Percentiles rank a stretch among this genome's conserved stretches.
phyloP scores from a whole-genome alignment of 2,888 invertebrate genomes.

The Lysandra bellargus region DNA sequence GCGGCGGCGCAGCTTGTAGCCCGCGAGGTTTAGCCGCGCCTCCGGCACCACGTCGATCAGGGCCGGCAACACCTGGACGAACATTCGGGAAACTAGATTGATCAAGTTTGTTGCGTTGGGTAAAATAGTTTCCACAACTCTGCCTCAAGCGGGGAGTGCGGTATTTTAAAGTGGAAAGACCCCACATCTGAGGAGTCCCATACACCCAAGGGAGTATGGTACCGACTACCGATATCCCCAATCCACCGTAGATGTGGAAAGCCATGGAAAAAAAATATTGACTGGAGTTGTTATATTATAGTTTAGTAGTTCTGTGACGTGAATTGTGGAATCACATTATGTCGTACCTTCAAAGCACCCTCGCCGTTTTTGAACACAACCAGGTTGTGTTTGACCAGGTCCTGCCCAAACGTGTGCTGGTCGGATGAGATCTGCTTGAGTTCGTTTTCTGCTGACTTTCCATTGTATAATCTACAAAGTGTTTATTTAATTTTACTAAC shows the following conservation, averaged over 20 bases:
- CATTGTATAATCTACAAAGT: slow-evolving; percentile 89
- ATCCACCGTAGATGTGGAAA: too few relatives aligned
- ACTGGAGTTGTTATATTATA: too few relatives aligned
- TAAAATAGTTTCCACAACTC: too few relatives aligned
- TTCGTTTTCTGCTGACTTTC: slow-evolving; percentile 96
- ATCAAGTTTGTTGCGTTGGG: too few relatives aligned
- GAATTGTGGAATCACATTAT: neutral
- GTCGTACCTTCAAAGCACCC: slow-evolving; percentile 91
- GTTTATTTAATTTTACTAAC: neutral
- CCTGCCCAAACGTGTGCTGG: slow-evolving; percentile 90
- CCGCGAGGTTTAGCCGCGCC: slow-evolving; percentile 96
- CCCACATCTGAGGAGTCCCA: too few relatives aligned
- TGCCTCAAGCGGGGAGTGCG: too few relatives aligned
- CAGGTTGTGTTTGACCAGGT: slow-evolving; percentile 95
- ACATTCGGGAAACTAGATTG: neutral
- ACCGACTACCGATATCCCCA: too few relatives aligned
- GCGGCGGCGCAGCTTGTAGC: slow-evolving; percentile 94
- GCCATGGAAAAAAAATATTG: too few relatives aligned
- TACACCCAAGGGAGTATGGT: too few relatives aligned
- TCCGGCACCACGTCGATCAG: slow-evolving; percentile 97
- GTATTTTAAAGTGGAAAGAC: too few relatives aligned
- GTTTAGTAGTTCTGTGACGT: too few relatives aligned
- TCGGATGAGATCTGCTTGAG: slow-evolving; percentile 90
- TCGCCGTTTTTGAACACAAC: slow-evolving; percentile 97
- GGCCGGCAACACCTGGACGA: slow-evolving; percentile 85